phyloP scores from a whole-genome alignment of 2,113 vertebrate species.

The Bombycilla garrulus region DNA sequence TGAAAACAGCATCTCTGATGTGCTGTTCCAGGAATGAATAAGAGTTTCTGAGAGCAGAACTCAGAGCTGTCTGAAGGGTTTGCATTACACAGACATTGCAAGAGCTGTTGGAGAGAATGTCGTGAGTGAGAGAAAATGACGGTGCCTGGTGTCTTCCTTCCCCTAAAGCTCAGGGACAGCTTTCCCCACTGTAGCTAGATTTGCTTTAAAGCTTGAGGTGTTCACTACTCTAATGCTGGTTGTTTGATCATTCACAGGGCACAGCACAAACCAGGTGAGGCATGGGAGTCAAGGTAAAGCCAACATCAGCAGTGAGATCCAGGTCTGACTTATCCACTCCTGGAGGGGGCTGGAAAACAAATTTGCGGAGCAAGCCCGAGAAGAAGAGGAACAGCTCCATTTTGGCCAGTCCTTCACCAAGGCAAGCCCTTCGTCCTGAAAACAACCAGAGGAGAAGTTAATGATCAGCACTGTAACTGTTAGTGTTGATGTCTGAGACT shows the following conservation, averaged over 20 bases:
- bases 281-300: conserved; percentile 69
- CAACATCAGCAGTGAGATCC: conserved; percentile 70
- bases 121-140: background rate
- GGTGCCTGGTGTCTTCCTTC: background rate
- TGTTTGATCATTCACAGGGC: background rate
- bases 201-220: background rate
- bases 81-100: background rate
- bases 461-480: background rate
- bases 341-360: conserved; percentile 69
- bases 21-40: background rate
- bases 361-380: conserved; percentile 71
- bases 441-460: background rate
- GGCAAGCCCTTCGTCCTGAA: conserved; percentile 72
- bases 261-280: conserved; percentile 74
- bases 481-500: background rate
- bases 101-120: background rate
- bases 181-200: background rate
- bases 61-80: background rate
- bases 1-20: background rate
- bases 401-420: conserved; percentile 77
- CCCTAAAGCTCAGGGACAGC: background rate
- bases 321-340: conserved; percentile 68
- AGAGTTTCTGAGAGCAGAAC: background rate
- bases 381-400: conserved; percentile 82
- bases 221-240: background rate